phyloP scores from a whole-genome alignment of 2,888 invertebrate genomes.

The Saturnia japonica region DNA sequence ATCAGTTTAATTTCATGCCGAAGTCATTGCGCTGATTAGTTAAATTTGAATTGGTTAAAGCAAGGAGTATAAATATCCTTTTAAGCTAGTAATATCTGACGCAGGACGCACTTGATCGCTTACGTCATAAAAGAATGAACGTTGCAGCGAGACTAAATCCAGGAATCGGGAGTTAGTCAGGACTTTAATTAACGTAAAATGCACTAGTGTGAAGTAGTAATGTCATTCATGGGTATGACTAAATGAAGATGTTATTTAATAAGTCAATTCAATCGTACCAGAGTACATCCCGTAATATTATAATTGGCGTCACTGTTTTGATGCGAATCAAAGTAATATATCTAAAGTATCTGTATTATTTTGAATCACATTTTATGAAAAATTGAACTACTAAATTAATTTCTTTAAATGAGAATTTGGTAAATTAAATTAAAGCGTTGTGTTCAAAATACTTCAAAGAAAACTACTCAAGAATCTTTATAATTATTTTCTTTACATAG shows the following conservation, averaged over 20 bases:
- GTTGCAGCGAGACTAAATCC: not conserved
- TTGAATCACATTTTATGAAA: too few relatives aligned
- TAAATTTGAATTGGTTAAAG: not conserved
- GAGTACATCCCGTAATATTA: not conserved
- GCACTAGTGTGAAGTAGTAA: not conserved
- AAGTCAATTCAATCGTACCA: too few relatives aligned
- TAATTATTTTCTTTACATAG: conserved; percentile 16
- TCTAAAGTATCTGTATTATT: not conserved
- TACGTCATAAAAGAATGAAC: not conserved
- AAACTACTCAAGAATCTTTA: conserved; percentile 3
- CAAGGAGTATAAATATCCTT: conserved; percentile 1
- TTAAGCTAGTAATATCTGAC: not conserved
- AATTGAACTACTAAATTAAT: too few relatives aligned
- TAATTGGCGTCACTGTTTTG: not conserved
- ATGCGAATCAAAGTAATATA: not conserved
- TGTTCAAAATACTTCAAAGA: not conserved
- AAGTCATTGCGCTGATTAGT: not conserved
- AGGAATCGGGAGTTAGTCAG: conserved; percentile 12
- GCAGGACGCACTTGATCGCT: conserved; percentile 2
- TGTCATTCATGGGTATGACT: not conserved
- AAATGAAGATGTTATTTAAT: not conserved
- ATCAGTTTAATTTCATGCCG: not conserved
- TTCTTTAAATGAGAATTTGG: too few relatives aligned
- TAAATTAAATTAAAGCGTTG: not conserved
- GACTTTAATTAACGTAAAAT: not conserved